Percentiles rank a stretch among this genome's conserved stretches.
These are phyloP conservation scores for Ectemnius cavifrons DNA, from an alignment of 2,888 invertebrate species.

Conservation along the genomic window DNA sequence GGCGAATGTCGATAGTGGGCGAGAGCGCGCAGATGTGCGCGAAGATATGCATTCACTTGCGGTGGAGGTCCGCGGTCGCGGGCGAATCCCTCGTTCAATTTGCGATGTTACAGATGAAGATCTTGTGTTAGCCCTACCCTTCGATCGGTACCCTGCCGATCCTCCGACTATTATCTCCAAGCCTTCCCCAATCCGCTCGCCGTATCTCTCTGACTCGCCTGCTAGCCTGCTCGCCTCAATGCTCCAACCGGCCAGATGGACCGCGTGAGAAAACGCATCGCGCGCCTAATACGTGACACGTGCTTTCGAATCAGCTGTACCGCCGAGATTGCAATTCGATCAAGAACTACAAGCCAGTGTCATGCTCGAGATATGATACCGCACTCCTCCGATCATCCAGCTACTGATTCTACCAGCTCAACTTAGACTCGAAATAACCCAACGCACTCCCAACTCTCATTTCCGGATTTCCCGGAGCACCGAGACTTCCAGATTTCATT, in stretches of 20 bases:
- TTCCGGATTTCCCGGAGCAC: no score
- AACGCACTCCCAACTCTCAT: no score
- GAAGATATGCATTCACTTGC: conserved; percentile 71
- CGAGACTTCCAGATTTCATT: no score
- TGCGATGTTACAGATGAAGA: conserved; percentile 72
- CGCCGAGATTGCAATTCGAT: conserved; percentile 55
- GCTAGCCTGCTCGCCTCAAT: no score
- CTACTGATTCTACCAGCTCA: not conserved
- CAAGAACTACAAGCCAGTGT: conserved; percentile 53
- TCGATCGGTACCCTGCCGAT: conserved; percentile 25
- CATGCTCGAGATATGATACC: conserved; percentile 46
- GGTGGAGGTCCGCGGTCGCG: conserved; percentile 71
- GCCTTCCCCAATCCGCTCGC: conserved; percentile 44
- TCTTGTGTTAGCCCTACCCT: conserved; percentile 52
- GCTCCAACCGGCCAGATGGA: conserved; percentile 7
- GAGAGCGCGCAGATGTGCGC: conserved; percentile 44
- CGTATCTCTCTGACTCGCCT: not conserved
- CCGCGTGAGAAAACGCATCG: conserved; percentile 64
- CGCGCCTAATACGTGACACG: conserved; percentile 61
- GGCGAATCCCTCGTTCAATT: conserved; percentile 73
- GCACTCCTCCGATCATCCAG: conserved; percentile 17
- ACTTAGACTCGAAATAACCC: no score
- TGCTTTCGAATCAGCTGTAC: conserved; percentile 55
- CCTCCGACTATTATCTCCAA: conserved; percentile 44
- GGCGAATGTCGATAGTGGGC: not conserved